phyloP scores from a whole-genome alignment of 2,113 vertebrate species.

The Nannobrachium achirus region DNA sequence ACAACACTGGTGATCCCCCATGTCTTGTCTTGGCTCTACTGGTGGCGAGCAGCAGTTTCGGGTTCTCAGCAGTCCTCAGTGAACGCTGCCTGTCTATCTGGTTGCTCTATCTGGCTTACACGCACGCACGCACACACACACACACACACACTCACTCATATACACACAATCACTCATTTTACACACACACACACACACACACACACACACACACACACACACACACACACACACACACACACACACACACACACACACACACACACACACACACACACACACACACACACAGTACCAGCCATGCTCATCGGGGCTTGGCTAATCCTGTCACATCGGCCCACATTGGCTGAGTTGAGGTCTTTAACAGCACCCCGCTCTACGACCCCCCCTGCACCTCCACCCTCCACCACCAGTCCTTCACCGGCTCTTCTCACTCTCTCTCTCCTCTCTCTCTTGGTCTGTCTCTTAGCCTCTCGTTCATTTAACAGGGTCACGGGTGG shows the following conservation, averaged over 20 bases:
- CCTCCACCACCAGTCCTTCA: slow-evolving; percentile 47
- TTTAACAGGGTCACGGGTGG: slow-evolving; percentile 67
- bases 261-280: slow-evolving; percentile 16
- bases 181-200: slow-evolving; percentile 1
- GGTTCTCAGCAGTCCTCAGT: slow-evolving; percentile 63
- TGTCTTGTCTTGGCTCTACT: slow-evolving; percentile 74
- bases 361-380: slow-evolving; percentile 40
- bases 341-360: slow-evolving; percentile 71
- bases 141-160: background rate
- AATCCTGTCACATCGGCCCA: slow-evolving; percentile 83
- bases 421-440: slow-evolving; percentile 47
- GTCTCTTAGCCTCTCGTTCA: slow-evolving; percentile 56
- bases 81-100: slow-evolving; percentile 35
- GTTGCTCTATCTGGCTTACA: background rate
- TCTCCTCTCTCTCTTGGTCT: background rate
- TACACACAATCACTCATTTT: background rate
- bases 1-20: slow-evolving; percentile 72
- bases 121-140: background rate
- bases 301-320: slow-evolving; percentile 81
- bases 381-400: slow-evolving; percentile 51
- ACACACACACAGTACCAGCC: slow-evolving; percentile 66
- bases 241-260: slow-evolving; percentile 2
- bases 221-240: slow-evolving; percentile 39
- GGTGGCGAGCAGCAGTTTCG: slow-evolving; percentile 74
- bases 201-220: slow-evolving; percentile 12